Percentiles rank a stretch among this genome's conserved stretches.
Evolutionary conservation across 92 coral and sea anemone species (phyloP).

Genomic region (Actinostola sp.): DNA sequence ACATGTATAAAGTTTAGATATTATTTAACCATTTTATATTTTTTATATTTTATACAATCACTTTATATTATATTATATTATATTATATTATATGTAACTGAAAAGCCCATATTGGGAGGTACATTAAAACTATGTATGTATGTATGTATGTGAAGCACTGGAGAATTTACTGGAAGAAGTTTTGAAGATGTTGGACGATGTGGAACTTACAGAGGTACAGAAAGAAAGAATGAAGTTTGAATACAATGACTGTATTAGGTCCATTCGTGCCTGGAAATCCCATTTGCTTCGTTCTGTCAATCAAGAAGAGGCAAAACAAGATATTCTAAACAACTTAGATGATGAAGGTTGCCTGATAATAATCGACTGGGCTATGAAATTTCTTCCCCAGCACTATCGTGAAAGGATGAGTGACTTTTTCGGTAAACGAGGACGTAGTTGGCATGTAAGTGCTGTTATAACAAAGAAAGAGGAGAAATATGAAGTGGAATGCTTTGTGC

Average conservation of each 20-base stretch:
- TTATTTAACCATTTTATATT: no score
- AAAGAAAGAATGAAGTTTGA: constrained; percentile 42
- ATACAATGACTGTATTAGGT: constrained; percentile 44
- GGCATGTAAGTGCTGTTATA: constrained; percentile 47
- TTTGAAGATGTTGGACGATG: constrained; percentile 19
- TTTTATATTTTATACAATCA: no score
- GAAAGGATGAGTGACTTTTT: constrained; percentile 51
- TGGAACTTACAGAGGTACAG: constrained; percentile 26
- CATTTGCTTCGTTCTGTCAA: constrained; percentile 40
- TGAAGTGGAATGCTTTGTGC: constrained; percentile 39
- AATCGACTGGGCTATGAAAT: constrained; percentile 56
- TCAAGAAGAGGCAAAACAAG: constrained; percentile 56
- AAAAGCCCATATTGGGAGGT: no score
- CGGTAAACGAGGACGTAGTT: constrained; percentile 50
- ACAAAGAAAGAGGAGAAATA: constrained; percentile 31
- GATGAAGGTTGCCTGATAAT: constrained; percentile 31
- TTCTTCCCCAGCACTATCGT: constrained; percentile 39
- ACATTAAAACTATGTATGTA: no score
- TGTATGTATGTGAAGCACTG: no score
- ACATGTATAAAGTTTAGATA: no score
- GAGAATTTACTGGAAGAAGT: constrained; percentile 31
- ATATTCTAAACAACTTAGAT: constrained; percentile 37
- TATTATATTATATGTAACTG: no score
- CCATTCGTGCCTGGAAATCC: constrained; percentile 46
- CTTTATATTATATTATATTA: no score